These are phyloP conservation scores for Ceryle rudis DNA, from an alignment of 2,797 vertebrate genomes.

Conservation along the genomic window DNA sequence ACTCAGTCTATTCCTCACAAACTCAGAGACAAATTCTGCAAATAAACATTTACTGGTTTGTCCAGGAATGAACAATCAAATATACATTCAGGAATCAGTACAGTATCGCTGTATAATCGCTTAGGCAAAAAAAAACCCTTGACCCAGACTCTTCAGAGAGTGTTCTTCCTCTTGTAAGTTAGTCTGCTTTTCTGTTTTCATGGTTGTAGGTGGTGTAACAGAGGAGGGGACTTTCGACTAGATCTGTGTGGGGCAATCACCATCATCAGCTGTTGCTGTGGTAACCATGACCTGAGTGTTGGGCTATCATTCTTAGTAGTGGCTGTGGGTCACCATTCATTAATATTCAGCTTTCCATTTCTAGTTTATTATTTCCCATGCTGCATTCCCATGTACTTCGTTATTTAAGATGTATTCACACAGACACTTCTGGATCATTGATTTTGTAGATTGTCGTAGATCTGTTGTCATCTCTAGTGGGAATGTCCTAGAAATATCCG, in stretches of 20 bases:
- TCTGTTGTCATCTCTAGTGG: not conserved
- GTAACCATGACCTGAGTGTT: not conserved
- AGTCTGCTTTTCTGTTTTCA: not conserved
- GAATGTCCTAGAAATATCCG: not conserved
- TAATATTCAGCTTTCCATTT: not conserved
- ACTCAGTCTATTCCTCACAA: not conserved
- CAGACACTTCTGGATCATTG: not conserved
- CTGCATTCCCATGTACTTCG: accelerated
- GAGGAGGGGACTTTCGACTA: not conserved
- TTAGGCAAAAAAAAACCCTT: not conserved
- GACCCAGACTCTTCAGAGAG: not conserved
- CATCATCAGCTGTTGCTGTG: not conserved
- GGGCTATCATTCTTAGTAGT: not conserved
- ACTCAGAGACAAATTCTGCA: not conserved
- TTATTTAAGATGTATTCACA: not conserved
- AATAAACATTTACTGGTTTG: not conserved
- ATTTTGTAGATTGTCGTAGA: not conserved
- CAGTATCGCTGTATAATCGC: not conserved
- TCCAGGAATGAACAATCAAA: not conserved
- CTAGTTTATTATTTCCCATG: not conserved
- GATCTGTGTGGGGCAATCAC: no score
- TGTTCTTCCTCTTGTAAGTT: not conserved
- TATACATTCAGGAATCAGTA: not conserved
- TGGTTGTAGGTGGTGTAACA: not conserved
- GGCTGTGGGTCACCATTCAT: not conserved